phyloP scores from a whole-genome alignment of 2,888 invertebrate genomes.

The Gymnoscelis rufifasciata region DNA sequence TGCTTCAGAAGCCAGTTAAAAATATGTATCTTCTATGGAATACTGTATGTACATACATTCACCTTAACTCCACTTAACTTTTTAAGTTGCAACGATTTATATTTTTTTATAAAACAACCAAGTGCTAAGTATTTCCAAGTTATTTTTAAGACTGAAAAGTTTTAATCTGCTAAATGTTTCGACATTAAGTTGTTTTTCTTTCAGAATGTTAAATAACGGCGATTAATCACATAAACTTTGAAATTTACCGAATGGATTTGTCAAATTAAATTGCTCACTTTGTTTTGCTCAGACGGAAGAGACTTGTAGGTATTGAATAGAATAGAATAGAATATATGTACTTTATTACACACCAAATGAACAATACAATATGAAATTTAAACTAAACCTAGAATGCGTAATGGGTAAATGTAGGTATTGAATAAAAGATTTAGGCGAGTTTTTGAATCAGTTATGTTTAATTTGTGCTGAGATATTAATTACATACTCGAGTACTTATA shows the following conservation, averaged over 20 bases:
- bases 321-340: background rate
- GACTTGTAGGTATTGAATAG: too few species aligned
- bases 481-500: too few species aligned
- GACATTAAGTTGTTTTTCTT: slow-evolving; percentile 27
- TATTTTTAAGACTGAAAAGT: slow-evolving; percentile 29
- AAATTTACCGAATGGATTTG: slow-evolving; percentile 9
- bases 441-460: too few species aligned
- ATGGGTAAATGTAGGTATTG: too few species aligned
- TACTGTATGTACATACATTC: background rate
- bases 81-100: slow-evolving; percentile 26
- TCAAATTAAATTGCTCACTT: slow-evolving; percentile 7
- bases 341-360: too few species aligned
- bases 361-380: too few species aligned
- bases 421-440: too few species aligned
- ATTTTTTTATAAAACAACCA: slow-evolving; percentile 20
- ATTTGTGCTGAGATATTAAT: too few species aligned
- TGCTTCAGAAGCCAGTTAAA: too few species aligned
- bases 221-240: slow-evolving; percentile 26
- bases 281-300: slow-evolving; percentile 5
- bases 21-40: too few species aligned
- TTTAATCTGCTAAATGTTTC: slow-evolving; percentile 28
- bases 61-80: slow-evolving; percentile 18
- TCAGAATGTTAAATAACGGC: slow-evolving; percentile 27
- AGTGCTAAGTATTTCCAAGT: slow-evolving; percentile 26
- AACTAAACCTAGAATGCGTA: too few species aligned